Conservation (phyloP, 2,113 vertebrate genomes). For the Actenoides lindsayi region DNA sequence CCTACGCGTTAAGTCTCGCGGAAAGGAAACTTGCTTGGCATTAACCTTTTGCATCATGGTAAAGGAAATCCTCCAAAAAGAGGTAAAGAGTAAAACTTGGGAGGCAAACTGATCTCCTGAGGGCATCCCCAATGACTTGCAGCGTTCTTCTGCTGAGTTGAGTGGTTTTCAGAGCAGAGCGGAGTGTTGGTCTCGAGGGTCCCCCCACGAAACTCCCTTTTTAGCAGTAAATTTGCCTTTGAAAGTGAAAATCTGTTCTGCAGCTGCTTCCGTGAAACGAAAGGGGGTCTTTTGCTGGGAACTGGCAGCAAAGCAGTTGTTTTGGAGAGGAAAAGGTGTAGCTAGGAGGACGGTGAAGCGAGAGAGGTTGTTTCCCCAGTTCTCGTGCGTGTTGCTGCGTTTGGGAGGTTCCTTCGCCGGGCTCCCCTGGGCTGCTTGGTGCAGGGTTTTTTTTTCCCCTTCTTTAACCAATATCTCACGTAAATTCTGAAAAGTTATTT, state of each 20-base stretch:
- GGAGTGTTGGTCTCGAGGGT: neutral
- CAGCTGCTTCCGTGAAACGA: neutral
- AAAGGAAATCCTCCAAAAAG: neutral
- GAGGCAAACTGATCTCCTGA: neutral
- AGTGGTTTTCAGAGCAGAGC: neutral
- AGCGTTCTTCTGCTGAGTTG: neutral
- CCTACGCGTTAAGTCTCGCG: fast-evolving
- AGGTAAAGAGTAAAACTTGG: neutral
- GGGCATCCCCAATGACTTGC: neutral
- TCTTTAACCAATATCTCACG: neutral
- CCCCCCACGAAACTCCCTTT: neutral
- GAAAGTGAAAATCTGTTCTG: neutral
- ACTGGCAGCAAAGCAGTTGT: neutral
- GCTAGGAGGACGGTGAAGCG: neutral
- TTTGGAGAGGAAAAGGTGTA: neutral
- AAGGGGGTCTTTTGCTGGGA: neutral
- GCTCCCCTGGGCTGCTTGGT: neutral
- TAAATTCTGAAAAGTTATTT: neutral
- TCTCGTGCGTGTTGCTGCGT: neutral
- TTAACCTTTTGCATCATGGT: neutral
- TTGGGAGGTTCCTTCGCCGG: too few relatives aligned
- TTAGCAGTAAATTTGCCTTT: neutral
- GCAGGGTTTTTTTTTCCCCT: too few relatives aligned
- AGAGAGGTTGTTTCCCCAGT: neutral
- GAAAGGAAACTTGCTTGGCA: neutral